Evolutionary conservation across 2,113 vertebrate genomes (phyloP).

Genomic region (Apaloderma vittatum): DNA sequence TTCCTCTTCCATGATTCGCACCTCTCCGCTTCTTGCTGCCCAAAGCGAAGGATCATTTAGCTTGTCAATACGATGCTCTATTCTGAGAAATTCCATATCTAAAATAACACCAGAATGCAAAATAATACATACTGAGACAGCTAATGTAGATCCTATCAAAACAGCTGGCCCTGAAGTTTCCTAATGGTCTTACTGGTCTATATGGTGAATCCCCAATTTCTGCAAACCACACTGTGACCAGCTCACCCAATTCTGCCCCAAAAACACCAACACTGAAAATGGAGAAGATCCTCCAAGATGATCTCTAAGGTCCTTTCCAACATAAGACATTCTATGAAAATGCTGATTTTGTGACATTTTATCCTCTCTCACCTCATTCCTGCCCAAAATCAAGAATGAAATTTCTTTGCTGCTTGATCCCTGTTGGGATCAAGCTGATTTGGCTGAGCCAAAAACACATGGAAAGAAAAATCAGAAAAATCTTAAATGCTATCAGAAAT

Average conservation of each 20-base stretch:
- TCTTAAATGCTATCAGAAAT: neutral
- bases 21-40: neutral
- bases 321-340: neutral
- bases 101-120: neutral
- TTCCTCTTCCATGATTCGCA: neutral
- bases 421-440: no score
- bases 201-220: neutral
- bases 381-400: neutral
- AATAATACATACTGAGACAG: no score
- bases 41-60: neutral
- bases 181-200: neutral
- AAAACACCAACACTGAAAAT: neutral
- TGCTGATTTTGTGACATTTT: neutral
- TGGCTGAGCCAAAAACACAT: neutral
- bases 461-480: neutral
- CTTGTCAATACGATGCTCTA: rapidly evolving
- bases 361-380: neutral
- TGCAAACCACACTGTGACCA: neutral
- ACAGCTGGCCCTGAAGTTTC: neutral
- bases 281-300: neutral
- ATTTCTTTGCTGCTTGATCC: neutral
- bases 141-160: neutral
- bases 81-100: neutral
- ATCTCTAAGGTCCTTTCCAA: no score
- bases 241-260: neutral